phyloP scores from a whole-genome alignment of 92 coral and sea anemone species.

The Epizoanthus illoricatus region DNA sequence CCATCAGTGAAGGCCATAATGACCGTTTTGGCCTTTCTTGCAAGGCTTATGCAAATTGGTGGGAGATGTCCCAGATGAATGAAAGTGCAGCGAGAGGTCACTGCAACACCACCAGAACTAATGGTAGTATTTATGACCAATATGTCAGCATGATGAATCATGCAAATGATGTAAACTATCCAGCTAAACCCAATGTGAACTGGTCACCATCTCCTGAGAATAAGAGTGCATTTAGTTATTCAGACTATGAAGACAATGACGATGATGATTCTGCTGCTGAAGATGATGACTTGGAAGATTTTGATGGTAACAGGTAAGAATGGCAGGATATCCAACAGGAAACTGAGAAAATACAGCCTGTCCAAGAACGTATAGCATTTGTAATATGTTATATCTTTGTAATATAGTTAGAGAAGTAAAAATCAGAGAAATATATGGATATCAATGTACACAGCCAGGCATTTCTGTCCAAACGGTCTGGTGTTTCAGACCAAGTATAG shows the following conservation, averaged over 20 bases:
- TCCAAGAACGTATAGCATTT: neutral
- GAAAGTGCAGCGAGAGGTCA: neutral
- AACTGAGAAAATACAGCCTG: neutral
- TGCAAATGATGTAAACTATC: neutral
- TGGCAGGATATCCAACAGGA: neutral
- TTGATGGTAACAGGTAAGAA: conserved; percentile 24
- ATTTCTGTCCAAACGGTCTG: too few species aligned
- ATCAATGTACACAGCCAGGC: too few species aligned
- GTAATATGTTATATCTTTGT: too few species aligned
- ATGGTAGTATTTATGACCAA: conserved; percentile 26
- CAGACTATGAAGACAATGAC: conserved; percentile 32
- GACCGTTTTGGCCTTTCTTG: too few species aligned
- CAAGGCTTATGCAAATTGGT: too few species aligned
- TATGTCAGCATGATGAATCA: conserved; percentile 24
- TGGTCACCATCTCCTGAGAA: neutral
- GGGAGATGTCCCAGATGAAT: neutral
- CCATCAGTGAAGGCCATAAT: too few species aligned
- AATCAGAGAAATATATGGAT: too few species aligned
- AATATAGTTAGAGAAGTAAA: too few species aligned
- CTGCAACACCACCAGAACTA: neutral
- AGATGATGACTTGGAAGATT: conserved; percentile 5
- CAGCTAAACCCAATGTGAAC: neutral
- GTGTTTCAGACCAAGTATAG: too few species aligned
- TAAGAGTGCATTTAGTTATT: conserved; percentile 34
- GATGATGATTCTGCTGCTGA: neutral